Conservation (phyloP, 2,113 vertebrate genomes). For the Helogale parvula region DNA sequence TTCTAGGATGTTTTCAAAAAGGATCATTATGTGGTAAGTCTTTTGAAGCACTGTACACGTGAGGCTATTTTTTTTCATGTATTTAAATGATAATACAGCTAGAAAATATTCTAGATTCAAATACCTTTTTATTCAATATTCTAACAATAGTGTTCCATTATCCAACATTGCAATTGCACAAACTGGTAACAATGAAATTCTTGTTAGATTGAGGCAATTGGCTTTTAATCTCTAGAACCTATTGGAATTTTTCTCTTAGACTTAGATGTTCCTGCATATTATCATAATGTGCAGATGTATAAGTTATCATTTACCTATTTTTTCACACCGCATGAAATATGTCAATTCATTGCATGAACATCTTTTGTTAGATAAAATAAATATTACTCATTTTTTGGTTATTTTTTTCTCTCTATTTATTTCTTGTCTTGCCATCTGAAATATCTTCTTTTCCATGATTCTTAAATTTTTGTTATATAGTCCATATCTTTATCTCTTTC, state of each 20-base stretch:
- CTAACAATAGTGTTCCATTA: not conserved
- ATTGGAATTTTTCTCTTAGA: not conserved
- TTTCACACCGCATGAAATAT: not conserved
- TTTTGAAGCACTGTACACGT: not conserved
- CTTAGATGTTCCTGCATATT: not conserved
- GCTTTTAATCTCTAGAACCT: conserved; percentile 19
- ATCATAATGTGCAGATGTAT: not conserved
- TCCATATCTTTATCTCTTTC: not conserved
- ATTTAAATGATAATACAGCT: not conserved
- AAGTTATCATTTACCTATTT: not conserved
- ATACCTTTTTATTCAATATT: not conserved
- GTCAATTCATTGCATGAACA: not conserved
- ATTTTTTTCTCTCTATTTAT: not conserved
- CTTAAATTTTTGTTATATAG: not conserved
- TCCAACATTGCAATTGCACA: not conserved
- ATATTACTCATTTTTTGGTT: not conserved
- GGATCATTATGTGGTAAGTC: not conserved
- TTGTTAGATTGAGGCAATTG: not conserved
- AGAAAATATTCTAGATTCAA: conserved; percentile 5
- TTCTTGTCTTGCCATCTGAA: not conserved
- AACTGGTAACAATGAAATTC: not conserved
- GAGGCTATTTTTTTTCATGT: not conserved
- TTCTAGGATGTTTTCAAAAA: not conserved
- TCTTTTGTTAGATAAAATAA: not conserved
- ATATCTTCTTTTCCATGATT: not conserved